Evolutionary conservation across 2,113 vertebrate genomes (phyloP), one percentile per base, ranked within the genome.

Genomic region (Micronisus gabar): DNA sequence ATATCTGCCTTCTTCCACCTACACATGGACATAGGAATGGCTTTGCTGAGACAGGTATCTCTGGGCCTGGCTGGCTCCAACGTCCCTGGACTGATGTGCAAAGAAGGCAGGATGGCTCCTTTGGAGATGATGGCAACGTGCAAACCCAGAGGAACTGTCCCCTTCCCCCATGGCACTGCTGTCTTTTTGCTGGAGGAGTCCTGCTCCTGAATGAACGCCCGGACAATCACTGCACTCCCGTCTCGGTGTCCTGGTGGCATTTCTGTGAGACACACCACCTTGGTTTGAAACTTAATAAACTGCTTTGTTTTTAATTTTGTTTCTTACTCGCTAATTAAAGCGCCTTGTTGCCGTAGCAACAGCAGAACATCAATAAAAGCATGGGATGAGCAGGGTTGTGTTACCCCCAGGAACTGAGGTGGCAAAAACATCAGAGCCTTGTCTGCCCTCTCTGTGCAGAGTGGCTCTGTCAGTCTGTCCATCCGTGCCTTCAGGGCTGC

Each of bases 121-220:
- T 53, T 0, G 0, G 70, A 74, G 85, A 67, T 15, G 29, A 58
- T 2, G 25, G 66, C 34, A 61, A 52, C 0, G 0, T 50, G 43
- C n/a, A 90, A 45, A 45, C 20, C 14, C 59, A 59, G 30, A 71
- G 50, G 62, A 86, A 23, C 47, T 4, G 15, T 27, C 3, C 15
- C 34, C 14, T 53, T 78, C 23, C 30, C 32, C 38, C 67, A 16
- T 40, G 48, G 81, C 76, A 59, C 8, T 2, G 22, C 53, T 65
- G 11, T 14, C 56, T 32, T 18, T 47, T 40, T 45, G 74, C 56
- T 53, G 38, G 18, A 80, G 62, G 18, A 63, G 29, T 7, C 47
- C 81, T 29, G 7, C 13, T 92, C 74, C 56, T 12, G 19, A 75
- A 29, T 13, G 47, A 67, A 71, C 0, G 1, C 34, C 30, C 3